Conservation (phyloP, 1,140 invertebrate genomes). For the Diorhabda elongata region DNA sequence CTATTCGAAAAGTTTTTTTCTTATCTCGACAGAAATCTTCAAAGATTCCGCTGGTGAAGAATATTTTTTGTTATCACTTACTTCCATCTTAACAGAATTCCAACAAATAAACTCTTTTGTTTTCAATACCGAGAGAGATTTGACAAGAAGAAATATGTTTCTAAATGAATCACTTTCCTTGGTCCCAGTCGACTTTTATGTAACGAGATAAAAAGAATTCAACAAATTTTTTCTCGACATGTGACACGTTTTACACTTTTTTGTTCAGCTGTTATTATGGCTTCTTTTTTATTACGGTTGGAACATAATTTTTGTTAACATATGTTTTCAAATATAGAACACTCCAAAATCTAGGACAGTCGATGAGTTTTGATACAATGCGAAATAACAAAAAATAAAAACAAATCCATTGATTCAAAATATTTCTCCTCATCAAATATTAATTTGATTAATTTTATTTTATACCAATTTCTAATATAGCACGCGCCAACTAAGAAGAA, state of each 20-base stretch:
- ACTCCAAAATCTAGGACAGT: background rate
- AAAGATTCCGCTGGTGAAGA: background rate
- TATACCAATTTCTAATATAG: no score
- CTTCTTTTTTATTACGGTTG: slow-evolving; percentile 5
- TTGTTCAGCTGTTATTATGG: background rate
- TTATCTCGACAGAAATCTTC: background rate
- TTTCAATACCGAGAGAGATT: slow-evolving; percentile 1
- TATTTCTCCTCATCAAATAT: no score
- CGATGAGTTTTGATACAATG: no score
- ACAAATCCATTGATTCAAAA: no score
- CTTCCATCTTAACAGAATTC: background rate
- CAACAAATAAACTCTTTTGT: slow-evolving; percentile 2
- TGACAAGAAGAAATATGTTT: slow-evolving; percentile 6
- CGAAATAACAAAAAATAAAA: no score
- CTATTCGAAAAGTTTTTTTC: no score
- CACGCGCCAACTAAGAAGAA: no score
- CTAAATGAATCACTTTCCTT: slow-evolving; percentile 12
- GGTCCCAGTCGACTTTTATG: slow-evolving; percentile 12
- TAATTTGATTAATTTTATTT: no score
- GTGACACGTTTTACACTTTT: slow-evolving; percentile 8
- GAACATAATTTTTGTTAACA: slow-evolving; percentile 12
- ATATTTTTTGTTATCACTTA: slow-evolving; percentile 1
- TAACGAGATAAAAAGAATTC: slow-evolving; percentile 14
- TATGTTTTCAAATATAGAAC: slow-evolving; percentile 15
- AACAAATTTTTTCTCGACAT: slow-evolving; percentile 8